Evolutionary conservation across 2,797 vertebrate genomes (phyloP).

Genomic region (Sitta carolinensis): DNA sequence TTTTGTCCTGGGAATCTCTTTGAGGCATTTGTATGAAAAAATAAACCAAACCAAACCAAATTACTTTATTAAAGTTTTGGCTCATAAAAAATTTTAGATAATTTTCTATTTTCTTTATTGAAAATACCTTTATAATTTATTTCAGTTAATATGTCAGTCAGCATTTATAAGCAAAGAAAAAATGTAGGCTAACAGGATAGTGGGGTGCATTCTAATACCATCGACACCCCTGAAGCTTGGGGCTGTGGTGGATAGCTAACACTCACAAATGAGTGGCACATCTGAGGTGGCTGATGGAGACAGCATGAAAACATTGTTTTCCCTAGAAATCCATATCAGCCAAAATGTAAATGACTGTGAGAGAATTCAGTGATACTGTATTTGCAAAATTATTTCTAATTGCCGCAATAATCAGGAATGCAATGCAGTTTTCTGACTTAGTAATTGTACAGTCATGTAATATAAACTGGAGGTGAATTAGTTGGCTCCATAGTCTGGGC

Average conservation of each 20-base stretch:
- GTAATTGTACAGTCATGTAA: not conserved
- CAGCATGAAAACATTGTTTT: not conserved
- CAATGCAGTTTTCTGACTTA: not conserved
- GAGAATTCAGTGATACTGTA: not conserved
- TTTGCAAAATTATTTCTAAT: not conserved
- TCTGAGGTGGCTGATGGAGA: not conserved
- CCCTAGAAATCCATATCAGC: not conserved
- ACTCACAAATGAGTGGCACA: accelerated
- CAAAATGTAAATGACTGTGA: not conserved
- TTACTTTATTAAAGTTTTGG: not conserved
- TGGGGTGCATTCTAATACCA: not conserved
- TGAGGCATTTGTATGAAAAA: not conserved
- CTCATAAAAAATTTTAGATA: not conserved
- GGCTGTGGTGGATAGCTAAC: too few relatives aligned
- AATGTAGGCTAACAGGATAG: not conserved
- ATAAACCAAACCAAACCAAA: not conserved
- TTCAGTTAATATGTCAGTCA: not conserved
- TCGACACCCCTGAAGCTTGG: accelerated
- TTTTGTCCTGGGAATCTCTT: not conserved
- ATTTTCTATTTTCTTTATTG: not conserved
- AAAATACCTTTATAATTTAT: not conserved
- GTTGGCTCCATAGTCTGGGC: not conserved
- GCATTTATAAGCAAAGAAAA: not conserved
- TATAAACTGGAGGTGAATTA: not conserved
- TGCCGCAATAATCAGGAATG: not conserved